Base-by-base conservation (phyloP, 2,113 vertebrate species). In the Amphiprion ocellaris region DNA sequence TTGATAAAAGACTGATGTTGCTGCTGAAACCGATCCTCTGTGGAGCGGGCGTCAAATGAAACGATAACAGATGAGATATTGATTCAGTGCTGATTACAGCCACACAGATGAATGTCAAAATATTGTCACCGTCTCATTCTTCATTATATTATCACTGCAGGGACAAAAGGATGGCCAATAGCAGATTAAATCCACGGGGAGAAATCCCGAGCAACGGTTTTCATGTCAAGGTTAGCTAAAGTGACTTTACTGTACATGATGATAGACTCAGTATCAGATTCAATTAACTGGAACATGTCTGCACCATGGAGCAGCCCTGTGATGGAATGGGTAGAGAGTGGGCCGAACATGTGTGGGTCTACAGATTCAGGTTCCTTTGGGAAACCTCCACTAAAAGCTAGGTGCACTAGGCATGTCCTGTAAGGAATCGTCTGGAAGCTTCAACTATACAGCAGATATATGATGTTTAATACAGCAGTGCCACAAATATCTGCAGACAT, bases 11-110 rank as follows among this genome's bases (percentile, higher is more conserved):
- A 66, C 77, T 66, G 62, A 79, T 75, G 63, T 16, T 50, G 17
- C 82, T 46, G 64, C 19, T 0, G 50, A 77, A 85, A 67, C 54
- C 46, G 5, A 65, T 49, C 55, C 71, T 85, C 65, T 76, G 16
- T 30, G 54, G 66, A 72, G 66, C 78, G 52, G 53, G 50, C 24
- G 47, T 61, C 44, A 56, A 70, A 83, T 63, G 54, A 80, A 86
- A 85, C 11, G 68, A 84, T 74, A 85, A 87, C 77, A 89, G 79
- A 92, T 84, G 80, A 91, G 81, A 75, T 89, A 88, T 90, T 88
- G 88, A 91, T 91, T 88, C 75, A 83, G 71, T 14, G 15, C 56
- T 83, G 87, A 88, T 90, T 84, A 85, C 77, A 79, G 58, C 54
- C 19, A 74, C 84, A 87, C 67, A 77, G 78, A 85, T 83, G 73